A percentile compares a stretch with the other conserved stretches of the same genome.
These are phyloP conservation scores for Lochmaea capreae DNA, from an alignment of 2,888 invertebrate species.

Conservation along the genomic window DNA sequence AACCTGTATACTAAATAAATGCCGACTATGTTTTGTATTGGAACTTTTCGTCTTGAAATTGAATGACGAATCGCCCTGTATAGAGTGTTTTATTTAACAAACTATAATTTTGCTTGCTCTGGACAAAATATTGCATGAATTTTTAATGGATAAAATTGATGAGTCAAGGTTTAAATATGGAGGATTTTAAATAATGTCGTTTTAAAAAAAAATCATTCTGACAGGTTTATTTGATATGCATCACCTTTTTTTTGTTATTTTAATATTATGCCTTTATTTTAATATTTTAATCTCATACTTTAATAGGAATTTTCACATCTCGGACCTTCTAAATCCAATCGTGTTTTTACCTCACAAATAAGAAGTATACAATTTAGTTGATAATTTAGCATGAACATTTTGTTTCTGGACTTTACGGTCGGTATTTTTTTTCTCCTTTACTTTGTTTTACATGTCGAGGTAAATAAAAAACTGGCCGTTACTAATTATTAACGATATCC, in stretches of 20 bases:
- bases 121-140: too few relatives aligned
- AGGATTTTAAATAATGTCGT: too few relatives aligned
- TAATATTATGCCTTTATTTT: neutral
- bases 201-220: neutral
- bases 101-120: too few relatives aligned
- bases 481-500: constrained; percentile 52
- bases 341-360: constrained; percentile 29
- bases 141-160: too few relatives aligned
- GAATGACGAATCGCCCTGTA: too few relatives aligned
- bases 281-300: constrained; percentile 13
- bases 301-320: constrained; percentile 17
- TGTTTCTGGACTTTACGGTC: constrained; percentile 28
- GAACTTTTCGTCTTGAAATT: too few relatives aligned
- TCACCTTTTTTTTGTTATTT: neutral
- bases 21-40: too few relatives aligned
- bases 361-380: constrained; percentile 29
- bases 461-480: constrained; percentile 44
- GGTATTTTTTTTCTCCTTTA: constrained; percentile 24
- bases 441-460: constrained; percentile 40
- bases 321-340: constrained; percentile 8
- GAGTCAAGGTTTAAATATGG: too few relatives aligned
- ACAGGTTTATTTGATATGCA: constrained; percentile 21
- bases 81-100: too few relatives aligned
- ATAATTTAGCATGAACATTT: constrained; percentile 35
- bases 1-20: too few relatives aligned